Percentiles rank a stretch among this genome's conserved stretches.
phyloP scores from a whole-genome alignment of 2,113 vertebrate species.

The Nothobranchius furzeri region DNA sequence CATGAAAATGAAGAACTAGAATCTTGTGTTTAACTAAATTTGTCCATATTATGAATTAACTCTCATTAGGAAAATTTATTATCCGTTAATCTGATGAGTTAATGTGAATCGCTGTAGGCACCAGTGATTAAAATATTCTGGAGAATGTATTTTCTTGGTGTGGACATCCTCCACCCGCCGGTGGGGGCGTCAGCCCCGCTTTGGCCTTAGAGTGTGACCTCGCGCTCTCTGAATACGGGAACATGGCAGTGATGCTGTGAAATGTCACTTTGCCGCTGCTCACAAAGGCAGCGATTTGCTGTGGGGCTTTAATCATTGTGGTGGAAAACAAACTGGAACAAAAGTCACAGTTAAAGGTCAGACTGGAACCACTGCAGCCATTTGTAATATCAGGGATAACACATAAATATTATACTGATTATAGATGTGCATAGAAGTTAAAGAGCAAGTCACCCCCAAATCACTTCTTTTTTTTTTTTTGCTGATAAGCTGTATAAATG shows the following conservation, averaged over 20 bases:
- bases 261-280: slow-evolving; percentile 69
- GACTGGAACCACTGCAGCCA: not conserved
- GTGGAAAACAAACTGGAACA: slow-evolving; percentile 49
- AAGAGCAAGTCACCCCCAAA: not conserved
- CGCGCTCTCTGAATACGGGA: slow-evolving; percentile 31
- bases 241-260: slow-evolving; percentile 58
- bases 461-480: too few species aligned
- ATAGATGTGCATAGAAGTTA: not conserved
- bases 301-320: slow-evolving; percentile 35
- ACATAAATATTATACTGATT: not conserved
- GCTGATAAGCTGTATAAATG: too few species aligned
- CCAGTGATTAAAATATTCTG: slow-evolving; percentile 12
- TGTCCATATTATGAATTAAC: slow-evolving; percentile 1
- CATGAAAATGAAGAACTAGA: slow-evolving; percentile 11
- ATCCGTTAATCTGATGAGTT: not conserved
- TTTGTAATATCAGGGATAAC: slow-evolving; percentile 4
- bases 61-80: slow-evolving; percentile 1
- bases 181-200: slow-evolving; percentile 13
- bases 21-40: not conserved
- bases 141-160: slow-evolving; percentile 6
- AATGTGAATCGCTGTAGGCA: not conserved
- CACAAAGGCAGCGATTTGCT: slow-evolving; percentile 48
- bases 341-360: slow-evolving; percentile 68
- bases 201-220: slow-evolving; percentile 53
- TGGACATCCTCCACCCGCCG: not conserved